Evolutionary conservation across 2,113 vertebrate species (phyloP).

Genomic region (Alaudala cheleensis): DNA sequence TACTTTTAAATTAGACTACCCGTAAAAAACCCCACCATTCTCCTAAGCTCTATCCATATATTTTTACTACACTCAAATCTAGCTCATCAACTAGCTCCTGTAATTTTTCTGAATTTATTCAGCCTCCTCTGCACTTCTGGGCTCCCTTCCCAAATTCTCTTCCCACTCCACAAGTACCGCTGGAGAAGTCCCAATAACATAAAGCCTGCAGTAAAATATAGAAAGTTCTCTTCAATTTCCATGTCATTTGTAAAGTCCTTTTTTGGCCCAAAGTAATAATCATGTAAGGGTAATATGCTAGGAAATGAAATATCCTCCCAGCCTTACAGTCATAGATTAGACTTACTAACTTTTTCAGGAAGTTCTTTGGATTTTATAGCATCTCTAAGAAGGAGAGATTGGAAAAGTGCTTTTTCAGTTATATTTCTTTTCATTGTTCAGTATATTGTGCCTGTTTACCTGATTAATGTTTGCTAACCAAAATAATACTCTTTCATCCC

Average conservation of each 20-base stretch:
- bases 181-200: constrained; percentile 32
- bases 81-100: constrained; percentile 1
- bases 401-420: not conserved
- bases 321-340: not conserved
- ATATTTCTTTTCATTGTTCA: not conserved
- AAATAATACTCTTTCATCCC: not conserved
- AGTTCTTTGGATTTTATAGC: not conserved
- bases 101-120: constrained; percentile 27
- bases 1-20: constrained; percentile 26
- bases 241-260: not conserved
- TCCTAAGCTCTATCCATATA: not conserved
- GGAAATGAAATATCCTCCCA: not conserved
- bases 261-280: constrained; percentile 4
- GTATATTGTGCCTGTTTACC: not conserved
- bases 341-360: not conserved
- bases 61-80: constrained; percentile 23
- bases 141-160: constrained; percentile 22
- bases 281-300: not conserved
- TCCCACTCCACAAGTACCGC: not conserved
- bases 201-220: constrained; percentile 13
- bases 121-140: constrained; percentile 39
- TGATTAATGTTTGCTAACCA: not conserved
- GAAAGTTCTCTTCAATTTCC: constrained; percentile 1
- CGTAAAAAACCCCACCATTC: not conserved
- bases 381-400: not conserved